Conservation (phyloP, 2,113 vertebrate species). For the Heloderma charlesbogerti region DNA sequence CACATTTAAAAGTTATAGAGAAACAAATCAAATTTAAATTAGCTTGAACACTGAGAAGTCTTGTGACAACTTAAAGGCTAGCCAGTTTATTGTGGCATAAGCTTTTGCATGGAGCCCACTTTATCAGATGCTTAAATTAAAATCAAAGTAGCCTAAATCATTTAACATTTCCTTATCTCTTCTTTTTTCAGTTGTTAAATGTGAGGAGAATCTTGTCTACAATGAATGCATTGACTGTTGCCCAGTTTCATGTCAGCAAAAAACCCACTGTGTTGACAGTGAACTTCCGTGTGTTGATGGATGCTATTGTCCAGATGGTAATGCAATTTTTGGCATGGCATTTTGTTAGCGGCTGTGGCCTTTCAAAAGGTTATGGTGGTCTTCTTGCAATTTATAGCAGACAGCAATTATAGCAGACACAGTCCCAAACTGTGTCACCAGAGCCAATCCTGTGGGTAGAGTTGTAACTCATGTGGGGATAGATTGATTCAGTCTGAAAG, state of each 20-base stretch:
- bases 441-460: not conserved
- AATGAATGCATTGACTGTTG: conserved; percentile 94
- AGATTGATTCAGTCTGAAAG: not conserved
- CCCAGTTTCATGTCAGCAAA: conserved; percentile 85
- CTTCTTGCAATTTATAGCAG: not conserved
- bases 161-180: not conserved
- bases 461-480: not conserved
- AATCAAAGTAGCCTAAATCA: not conserved
- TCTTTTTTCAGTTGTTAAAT: conserved; percentile 75
- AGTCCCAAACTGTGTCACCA: not conserved
- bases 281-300: conserved; percentile 94
- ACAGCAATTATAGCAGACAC: not conserved
- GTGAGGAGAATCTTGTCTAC: conserved; percentile 83
- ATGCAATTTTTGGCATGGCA: conserved; percentile 1
- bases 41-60: not conserved
- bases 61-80: not conserved
- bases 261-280: conserved; percentile 87
- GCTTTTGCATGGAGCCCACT: not conserved
- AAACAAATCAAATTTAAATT: not conserved
- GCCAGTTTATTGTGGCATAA: not conserved
- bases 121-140: not conserved
- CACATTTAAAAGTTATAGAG: not conserved
- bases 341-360: accelerated
- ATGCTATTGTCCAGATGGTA: conserved; percentile 94
- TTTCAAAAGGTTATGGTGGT: not conserved